Conservation (phyloP, 2,113 vertebrate species). For the Zapus hudsonius region DNA sequence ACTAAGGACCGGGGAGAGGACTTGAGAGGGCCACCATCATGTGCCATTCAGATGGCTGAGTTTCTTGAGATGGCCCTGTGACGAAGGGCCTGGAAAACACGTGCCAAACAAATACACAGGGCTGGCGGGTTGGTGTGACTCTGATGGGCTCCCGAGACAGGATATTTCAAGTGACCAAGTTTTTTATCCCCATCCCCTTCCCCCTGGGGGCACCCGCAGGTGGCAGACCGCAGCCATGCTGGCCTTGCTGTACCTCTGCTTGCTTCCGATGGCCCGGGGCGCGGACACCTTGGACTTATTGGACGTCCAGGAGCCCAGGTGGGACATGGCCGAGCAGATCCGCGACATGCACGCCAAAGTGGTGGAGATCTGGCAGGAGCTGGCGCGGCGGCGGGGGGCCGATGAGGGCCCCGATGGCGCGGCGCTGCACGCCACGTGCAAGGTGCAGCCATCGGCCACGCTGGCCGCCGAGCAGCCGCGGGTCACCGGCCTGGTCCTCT, state of each 20-base stretch:
- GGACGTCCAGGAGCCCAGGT: neutral
- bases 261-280: conserved; percentile 57
- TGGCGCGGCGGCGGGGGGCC: conserved; percentile 49
- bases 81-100: neutral
- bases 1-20: neutral
- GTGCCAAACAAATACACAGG: neutral
- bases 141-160: neutral
- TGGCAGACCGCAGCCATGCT: conserved; percentile 73
- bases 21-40: neutral
- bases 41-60: neutral
- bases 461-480: conserved; percentile 84
- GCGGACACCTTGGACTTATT: neutral
- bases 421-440: conserved; percentile 86
- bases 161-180: neutral
- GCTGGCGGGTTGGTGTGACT: no score
- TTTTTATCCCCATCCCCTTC: neutral
- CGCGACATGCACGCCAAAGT: conserved; percentile 80
- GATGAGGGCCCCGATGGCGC: conserved; percentile 30
- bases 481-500: conserved; percentile 89
- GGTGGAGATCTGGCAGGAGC: conserved; percentile 79
- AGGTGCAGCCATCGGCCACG: conserved; percentile 87
- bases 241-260: conserved; percentile 70
- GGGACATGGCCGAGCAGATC: neutral
- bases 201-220: conserved; percentile 38
- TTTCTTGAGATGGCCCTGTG: neutral